phyloP scores from a whole-genome alignment of 35 echinoderm and acorn worm genomes.

The Anneissia japonica region DNA sequence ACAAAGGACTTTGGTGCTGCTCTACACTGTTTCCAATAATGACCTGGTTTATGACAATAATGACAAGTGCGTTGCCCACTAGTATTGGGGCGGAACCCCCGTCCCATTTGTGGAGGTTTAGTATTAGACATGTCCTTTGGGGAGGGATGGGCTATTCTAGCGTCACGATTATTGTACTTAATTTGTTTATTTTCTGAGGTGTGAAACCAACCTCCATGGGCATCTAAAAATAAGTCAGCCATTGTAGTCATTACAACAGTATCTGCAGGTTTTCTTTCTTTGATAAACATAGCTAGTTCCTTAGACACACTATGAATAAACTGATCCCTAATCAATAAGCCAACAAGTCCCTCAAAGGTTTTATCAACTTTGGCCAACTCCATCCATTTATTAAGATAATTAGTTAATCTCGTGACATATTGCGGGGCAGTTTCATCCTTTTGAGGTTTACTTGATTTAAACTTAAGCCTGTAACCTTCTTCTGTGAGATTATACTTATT shows the following conservation, averaged over 20 bases:
- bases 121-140: background rate
- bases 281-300: slow-evolving; percentile 4
- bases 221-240: background rate
- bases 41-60: too few relatives aligned
- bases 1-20: too few relatives aligned
- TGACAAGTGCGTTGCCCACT: background rate
- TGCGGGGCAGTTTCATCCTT: background rate
- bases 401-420: background rate
- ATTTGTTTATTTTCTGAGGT: background rate
- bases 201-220: background rate
- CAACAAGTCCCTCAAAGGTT: background rate
- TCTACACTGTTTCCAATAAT: too few relatives aligned
- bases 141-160: background rate
- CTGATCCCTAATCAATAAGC: background rate
- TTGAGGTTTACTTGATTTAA: slow-evolving; percentile 10
- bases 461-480: slow-evolving; percentile 24
- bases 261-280: background rate
- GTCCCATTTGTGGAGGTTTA: background rate
- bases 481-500: too few relatives aligned
- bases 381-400: slow-evolving; percentile 15
- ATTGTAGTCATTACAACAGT: background rate
- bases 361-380: background rate
- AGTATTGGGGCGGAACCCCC: background rate
- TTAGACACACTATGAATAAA: slow-evolving; percentile 4
- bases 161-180: background rate